These are phyloP conservation scores for Lasiurus cinereus DNA, from an alignment of 2,113 vertebrate genomes.

Conservation along the genomic window DNA sequence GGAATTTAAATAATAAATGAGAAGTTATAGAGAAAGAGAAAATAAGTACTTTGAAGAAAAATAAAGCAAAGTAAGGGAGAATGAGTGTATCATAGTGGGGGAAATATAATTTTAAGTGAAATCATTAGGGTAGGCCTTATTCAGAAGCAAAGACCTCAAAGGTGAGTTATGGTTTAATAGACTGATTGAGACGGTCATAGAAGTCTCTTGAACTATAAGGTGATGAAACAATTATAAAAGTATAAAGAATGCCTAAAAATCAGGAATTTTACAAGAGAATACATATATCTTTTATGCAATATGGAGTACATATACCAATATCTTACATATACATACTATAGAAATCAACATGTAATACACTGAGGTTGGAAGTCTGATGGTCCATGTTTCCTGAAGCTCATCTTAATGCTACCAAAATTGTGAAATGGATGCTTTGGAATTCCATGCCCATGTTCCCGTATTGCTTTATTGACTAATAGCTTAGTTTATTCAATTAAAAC, in stretches of 20 bases:
- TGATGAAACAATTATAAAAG: neutral
- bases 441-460: neutral
- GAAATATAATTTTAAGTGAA: neutral
- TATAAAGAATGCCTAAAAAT: neutral
- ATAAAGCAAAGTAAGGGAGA: neutral
- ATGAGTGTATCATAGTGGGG: neutral
- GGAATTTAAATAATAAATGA: neutral
- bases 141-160: neutral
- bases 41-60: conserved; percentile 17
- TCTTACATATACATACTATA: neutral
- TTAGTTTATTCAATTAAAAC: neutral
- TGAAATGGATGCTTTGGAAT: neutral
- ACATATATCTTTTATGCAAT: neutral
- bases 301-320: too few species aligned
- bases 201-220: neutral
- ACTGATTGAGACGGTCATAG: neutral
- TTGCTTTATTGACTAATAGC: neutral
- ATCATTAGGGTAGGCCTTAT: neutral
- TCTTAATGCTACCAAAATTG: neutral
- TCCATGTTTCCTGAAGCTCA: neutral
- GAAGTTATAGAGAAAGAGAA: neutral
- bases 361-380: neutral
- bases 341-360: neutral
- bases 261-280: neutral
- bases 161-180: neutral